These are phyloP conservation scores for Linyphia triangularis DNA, from an alignment of 2,888 invertebrate species.

Conservation along the genomic window DNA sequence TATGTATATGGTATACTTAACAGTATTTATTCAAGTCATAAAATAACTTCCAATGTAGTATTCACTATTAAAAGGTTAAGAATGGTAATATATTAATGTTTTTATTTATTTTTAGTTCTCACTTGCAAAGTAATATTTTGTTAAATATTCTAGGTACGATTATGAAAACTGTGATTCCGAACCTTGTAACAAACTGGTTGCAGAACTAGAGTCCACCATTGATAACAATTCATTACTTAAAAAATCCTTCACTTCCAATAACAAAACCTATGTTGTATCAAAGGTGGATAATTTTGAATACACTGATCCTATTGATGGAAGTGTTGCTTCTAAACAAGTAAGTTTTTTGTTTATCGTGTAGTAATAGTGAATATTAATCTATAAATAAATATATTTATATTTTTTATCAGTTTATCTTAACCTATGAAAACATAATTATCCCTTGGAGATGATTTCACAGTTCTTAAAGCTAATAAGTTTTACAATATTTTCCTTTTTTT, in stretches of 20 bases:
- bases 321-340: conserved; percentile 90
- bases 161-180: conserved; percentile 96
- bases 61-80: no score
- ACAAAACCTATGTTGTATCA: conserved; percentile 87
- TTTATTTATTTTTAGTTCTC: no score
- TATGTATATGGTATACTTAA: no score
- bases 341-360: not conserved
- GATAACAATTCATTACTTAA: conserved; percentile 82
- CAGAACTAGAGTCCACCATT: conserved; percentile 86
- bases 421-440: not conserved
- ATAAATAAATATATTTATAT: not conserved
- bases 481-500: no score
- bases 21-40: no score
- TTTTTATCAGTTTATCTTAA: no score
- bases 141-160: conserved; percentile 89
- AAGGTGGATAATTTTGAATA: conserved; percentile 96
- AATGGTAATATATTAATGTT: no score
- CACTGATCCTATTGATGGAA: conserved; percentile 95
- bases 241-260: conserved; percentile 79
- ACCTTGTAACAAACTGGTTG: conserved; percentile 94
- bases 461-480: no score
- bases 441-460: not conserved
- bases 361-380: not conserved
- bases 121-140: no score
- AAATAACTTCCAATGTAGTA: no score